Conservation (phyloP, 2,797 vertebrate genomes). For the Anguilla anguilla region DNA sequence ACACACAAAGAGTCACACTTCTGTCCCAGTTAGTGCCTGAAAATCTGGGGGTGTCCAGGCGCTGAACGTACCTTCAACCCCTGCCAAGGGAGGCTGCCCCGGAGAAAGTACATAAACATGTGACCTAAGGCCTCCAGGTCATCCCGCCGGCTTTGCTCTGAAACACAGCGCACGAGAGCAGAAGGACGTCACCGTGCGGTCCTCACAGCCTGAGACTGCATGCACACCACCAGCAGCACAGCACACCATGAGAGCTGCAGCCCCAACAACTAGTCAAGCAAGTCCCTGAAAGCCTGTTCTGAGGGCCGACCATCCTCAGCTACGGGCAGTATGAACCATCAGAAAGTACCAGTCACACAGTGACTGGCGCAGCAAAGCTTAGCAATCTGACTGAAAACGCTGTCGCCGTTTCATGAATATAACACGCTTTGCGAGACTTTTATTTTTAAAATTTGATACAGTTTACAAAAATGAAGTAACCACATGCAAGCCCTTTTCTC, state of each 20-base stretch:
- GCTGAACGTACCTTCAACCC: constrained; percentile 86
- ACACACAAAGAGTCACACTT: constrained; percentile 23
- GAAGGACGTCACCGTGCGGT: not conserved
- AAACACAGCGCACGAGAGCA: constrained; percentile 48
- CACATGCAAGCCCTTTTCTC: not conserved
- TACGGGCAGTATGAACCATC: not conserved
- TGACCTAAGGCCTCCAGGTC: constrained; percentile 98
- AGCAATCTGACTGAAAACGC: not conserved
- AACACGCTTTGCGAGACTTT: not conserved
- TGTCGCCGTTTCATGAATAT: not conserved
- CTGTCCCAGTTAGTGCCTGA: not conserved
- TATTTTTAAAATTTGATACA: too few species aligned
- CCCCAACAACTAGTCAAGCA: not conserved
- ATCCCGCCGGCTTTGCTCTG: constrained; percentile 97
- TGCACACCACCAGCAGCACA: not conserved
- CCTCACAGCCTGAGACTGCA: not conserved
- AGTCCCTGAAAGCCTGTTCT: not conserved
- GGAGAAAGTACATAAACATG: constrained; percentile 99
- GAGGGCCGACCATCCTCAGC: not conserved
- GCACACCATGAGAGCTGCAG: not conserved
- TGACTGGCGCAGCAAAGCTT: not conserved
- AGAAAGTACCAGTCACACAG: not conserved
- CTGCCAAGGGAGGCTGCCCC: constrained; percentile 98
- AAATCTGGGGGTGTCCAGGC: not conserved
- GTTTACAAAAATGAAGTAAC: not conserved